A percentile compares a stretch with the other conserved stretches of the same genome.
Conservation (phyloP, 2,888 invertebrate genomes). For the Atethmia centrago region DNA sequence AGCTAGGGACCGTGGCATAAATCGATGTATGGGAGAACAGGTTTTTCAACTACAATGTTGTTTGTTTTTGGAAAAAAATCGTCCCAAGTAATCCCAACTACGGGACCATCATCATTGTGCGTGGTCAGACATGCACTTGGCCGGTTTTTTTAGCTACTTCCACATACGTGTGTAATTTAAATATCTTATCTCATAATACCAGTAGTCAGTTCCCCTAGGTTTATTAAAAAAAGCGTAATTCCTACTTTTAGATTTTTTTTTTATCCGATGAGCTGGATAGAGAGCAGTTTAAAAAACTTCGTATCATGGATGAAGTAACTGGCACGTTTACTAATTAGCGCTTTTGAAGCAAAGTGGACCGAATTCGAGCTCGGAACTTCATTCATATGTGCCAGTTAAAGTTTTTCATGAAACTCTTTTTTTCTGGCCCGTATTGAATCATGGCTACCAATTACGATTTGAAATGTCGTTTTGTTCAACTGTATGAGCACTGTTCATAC, state of each 20-base stretch:
- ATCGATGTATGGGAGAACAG: too few species aligned
- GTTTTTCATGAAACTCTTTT: constrained; percentile 28
- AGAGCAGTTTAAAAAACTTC: constrained; percentile 22
- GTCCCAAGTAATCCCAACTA: too few species aligned
- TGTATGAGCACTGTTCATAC: neutral
- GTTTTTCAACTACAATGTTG: too few species aligned
- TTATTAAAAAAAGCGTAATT: neutral
- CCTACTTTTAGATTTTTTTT: neutral
- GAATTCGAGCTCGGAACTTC: constrained; percentile 28
- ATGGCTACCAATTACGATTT: constrained; percentile 2
- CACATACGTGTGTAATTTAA: neutral
- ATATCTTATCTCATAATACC: neutral
- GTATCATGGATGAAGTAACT: constrained; percentile 35
- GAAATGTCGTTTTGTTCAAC: neutral
- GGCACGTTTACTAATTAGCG: constrained; percentile 47
- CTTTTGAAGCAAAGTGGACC: constrained; percentile 41
- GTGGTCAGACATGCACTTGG: too few species aligned
- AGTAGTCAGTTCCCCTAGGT: neutral
- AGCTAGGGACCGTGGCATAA: too few species aligned
- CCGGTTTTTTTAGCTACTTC: too few species aligned
- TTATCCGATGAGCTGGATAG: constrained; percentile 9
- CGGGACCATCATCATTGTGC: too few species aligned
- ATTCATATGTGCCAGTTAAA: constrained; percentile 32
- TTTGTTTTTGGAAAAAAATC: too few species aligned
- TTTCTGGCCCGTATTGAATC: constrained; percentile 10